A percentile compares a stretch with the other conserved stretches of the same genome.
Evolutionary conservation across 2,888 invertebrate species (phyloP).

Genomic region (Sisyra terminalis): DNA sequence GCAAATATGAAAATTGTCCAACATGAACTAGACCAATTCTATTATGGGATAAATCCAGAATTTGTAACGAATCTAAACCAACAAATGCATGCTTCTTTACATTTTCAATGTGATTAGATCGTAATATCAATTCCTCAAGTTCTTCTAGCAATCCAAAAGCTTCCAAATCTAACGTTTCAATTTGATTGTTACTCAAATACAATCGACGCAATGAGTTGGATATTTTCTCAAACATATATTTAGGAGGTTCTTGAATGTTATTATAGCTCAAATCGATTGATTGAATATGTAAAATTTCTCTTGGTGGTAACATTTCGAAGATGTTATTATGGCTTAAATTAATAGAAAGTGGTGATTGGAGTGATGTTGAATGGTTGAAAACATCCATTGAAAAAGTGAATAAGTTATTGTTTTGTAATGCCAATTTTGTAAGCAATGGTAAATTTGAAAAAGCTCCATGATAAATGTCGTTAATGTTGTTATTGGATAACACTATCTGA

Average conservation of each 20-base stretch:
- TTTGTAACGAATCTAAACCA: slow-evolving; percentile 56
- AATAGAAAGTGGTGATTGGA: slow-evolving; percentile 37
- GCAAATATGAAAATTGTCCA: slow-evolving; percentile 63
- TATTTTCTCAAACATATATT: slow-evolving; percentile 6
- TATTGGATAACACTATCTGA: slow-evolving; percentile 70
- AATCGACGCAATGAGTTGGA: slow-evolving; percentile 31
- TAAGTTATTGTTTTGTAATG: slow-evolving; percentile 64
- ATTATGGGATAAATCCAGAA: slow-evolving; percentile 64
- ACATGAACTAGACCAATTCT: slow-evolving; percentile 57
- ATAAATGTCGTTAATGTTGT: slow-evolving; percentile 57
- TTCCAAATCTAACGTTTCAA: slow-evolving; percentile 51
- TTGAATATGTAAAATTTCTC: slow-evolving; percentile 39
- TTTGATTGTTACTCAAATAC: slow-evolving; percentile 56
- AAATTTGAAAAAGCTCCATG: slow-evolving; percentile 58
- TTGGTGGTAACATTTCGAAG: slow-evolving; percentile 27
- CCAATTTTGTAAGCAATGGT: slow-evolving; percentile 57
- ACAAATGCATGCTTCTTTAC: slow-evolving; percentile 62
- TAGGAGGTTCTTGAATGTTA: slow-evolving; percentile 26
- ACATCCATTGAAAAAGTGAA: slow-evolving; percentile 47
- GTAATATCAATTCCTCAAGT: slow-evolving; percentile 57
- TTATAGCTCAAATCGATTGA: slow-evolving; percentile 57
- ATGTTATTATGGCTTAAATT: slow-evolving; percentile 62
- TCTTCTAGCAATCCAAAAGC: slow-evolving; percentile 53
- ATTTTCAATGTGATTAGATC: slow-evolving; percentile 54
- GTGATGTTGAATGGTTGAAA: slow-evolving; percentile 52